Evolutionary conservation across 2,113 vertebrate species (phyloP).

Genomic region (Eublepharis macularius): DNA sequence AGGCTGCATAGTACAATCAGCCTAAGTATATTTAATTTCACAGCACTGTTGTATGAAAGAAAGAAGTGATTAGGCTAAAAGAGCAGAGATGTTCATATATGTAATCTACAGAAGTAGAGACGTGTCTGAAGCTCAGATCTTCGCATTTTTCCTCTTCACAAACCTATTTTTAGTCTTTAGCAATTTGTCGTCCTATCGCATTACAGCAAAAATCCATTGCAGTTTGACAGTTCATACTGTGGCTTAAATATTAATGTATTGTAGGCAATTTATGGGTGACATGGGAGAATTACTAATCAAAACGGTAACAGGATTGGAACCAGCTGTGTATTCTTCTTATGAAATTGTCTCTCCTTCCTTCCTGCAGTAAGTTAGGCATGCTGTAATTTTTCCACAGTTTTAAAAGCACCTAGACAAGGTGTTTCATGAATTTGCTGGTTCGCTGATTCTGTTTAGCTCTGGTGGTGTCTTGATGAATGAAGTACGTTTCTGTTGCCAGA

Average conservation of each 20-base stretch:
- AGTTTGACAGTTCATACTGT: slow-evolving; percentile 33
- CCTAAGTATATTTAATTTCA: background rate
- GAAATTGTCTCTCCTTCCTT: slow-evolving; percentile 77
- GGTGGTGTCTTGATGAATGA: background rate
- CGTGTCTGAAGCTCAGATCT: slow-evolving; percentile 8
- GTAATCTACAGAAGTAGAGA: background rate
- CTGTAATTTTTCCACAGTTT: slow-evolving; percentile 54
- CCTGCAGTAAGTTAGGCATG: slow-evolving; percentile 68
- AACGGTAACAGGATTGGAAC: slow-evolving; percentile 73
- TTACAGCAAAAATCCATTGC: slow-evolving; percentile 60
- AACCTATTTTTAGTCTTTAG: slow-evolving; percentile 34
- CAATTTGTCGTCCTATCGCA: slow-evolving; percentile 56
- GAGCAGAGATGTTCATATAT: background rate
- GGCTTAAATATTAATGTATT: slow-evolving; percentile 61
- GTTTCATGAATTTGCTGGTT: slow-evolving; percentile 20
- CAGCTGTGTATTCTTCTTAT: slow-evolving; percentile 72
- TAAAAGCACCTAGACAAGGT: background rate
- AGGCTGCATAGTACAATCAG: background rate
- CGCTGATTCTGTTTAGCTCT: background rate
- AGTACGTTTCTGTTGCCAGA: background rate
- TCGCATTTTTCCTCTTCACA: slow-evolving; percentile 35
- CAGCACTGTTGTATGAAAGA: background rate
- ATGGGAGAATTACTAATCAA: slow-evolving; percentile 72
- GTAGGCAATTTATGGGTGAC: slow-evolving; percentile 69
- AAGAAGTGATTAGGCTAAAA: background rate